Evolutionary conservation across 2,797 vertebrate species (phyloP).

Genomic region (Diplodus sargus): DNA sequence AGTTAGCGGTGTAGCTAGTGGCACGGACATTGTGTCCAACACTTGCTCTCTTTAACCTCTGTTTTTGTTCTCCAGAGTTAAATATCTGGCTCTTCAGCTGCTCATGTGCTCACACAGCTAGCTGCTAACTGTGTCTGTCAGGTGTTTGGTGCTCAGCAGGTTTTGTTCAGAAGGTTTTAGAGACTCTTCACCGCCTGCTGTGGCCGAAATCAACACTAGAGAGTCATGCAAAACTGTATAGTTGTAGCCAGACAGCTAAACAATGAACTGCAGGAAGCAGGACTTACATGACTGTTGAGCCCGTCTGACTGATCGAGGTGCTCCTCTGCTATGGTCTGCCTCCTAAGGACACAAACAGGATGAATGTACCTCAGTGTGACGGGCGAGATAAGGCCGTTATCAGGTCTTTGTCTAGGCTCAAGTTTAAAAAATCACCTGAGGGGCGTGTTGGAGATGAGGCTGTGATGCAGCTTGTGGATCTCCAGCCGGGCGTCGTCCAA

Average conservation of each 20-base stretch:
- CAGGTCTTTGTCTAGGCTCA: neutral
- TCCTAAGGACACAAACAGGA: constrained; percentile 70
- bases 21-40: too few relatives aligned
- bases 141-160: neutral
- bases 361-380: neutral
- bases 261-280: neutral
- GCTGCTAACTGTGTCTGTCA: neutral
- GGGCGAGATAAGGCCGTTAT: neutral
- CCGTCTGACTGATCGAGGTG: constrained; percentile 12
- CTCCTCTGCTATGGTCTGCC: constrained; percentile 69
- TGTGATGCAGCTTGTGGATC: constrained; percentile 22
- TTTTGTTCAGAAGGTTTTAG: neutral
- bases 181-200: neutral
- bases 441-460: constrained; percentile 48
- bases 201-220: neutral
- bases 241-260: neutral
- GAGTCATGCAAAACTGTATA: too few relatives aligned
- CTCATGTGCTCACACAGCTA: neutral
- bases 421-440: constrained; percentile 57
- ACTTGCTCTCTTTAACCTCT: neutral
- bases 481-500: constrained; percentile 67
- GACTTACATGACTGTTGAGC: constrained; percentile 63
- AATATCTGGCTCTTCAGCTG: neutral
- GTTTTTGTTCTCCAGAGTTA: neutral
- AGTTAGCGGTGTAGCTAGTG: too few relatives aligned